phyloP scores from a whole-genome alignment of 2,888 invertebrate genomes.

The Bimastos eiseni region DNA sequence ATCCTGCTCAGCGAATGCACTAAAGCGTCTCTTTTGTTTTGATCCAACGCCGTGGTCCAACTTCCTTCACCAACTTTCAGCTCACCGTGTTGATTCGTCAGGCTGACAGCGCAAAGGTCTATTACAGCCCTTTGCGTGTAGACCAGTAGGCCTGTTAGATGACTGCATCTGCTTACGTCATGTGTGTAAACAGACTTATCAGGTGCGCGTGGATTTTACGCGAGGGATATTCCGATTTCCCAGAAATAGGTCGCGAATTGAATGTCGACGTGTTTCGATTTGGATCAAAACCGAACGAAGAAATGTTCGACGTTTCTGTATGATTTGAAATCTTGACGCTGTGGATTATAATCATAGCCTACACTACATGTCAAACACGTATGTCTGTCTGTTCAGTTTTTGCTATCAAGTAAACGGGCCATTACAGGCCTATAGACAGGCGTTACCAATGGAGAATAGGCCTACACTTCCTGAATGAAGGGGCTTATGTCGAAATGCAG shows the following conservation, averaged over 20 bases:
- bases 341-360: neutral
- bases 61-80: neutral
- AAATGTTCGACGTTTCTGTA: neutral
- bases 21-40: too few relatives aligned
- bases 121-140: too few relatives aligned
- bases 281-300: neutral
- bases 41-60: neutral
- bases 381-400: neutral
- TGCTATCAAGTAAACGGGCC: neutral
- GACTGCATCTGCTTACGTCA: neutral
- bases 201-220: neutral
- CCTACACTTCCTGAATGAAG: neutral
- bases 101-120: neutral
- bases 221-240: neutral
- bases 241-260: constrained; percentile 1
- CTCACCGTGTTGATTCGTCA: neutral
- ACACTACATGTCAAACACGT: neutral
- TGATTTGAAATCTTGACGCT: neutral
- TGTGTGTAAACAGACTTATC: neutral
- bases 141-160: neutral
- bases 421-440: too few relatives aligned
- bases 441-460: neutral
- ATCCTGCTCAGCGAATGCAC: neutral
- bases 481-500: neutral
- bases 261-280: neutral